Evolutionary conservation across 2,888 invertebrate genomes (phyloP).

Genomic region (Tineola bisselliella): DNA sequence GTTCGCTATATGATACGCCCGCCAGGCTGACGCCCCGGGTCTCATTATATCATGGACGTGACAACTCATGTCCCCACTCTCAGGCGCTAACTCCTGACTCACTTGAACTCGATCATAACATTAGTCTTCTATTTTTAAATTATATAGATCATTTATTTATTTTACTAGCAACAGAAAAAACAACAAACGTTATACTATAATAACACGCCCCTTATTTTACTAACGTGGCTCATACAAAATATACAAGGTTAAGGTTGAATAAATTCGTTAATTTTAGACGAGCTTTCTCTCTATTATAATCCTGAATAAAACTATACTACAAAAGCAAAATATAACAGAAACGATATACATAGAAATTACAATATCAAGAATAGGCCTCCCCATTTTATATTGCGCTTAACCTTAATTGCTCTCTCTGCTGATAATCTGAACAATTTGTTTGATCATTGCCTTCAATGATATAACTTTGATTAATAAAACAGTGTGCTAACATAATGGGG

Average conservation of each 20-base stretch:
- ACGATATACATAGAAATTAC: too few relatives aligned
- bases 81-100: not conserved
- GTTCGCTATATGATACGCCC: not conserved
- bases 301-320: too few relatives aligned
- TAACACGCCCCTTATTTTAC: too few relatives aligned
- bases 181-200: too few relatives aligned
- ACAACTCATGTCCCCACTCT: not conserved
- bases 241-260: too few relatives aligned
- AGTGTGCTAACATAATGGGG: not conserved
- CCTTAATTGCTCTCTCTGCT: not conserved
- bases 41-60: constrained; percentile 6
- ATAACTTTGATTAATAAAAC: not conserved
- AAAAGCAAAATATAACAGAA: too few relatives aligned
- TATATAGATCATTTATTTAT: too few relatives aligned
- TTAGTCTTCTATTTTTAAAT: too few relatives aligned
- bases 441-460: not conserved
- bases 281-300: too few relatives aligned
- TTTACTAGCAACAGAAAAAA: too few relatives aligned
- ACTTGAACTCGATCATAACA: not conserved
- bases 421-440: constrained; percentile 5
- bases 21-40: not conserved
- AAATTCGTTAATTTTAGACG: too few relatives aligned
- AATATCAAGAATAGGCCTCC: not conserved
- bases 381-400: constrained; percentile 3
- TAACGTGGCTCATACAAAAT: too few relatives aligned